These are phyloP conservation scores for Atrina japonica DNA, from an alignment of 2,888 invertebrate species.

Conservation along the genomic window DNA sequence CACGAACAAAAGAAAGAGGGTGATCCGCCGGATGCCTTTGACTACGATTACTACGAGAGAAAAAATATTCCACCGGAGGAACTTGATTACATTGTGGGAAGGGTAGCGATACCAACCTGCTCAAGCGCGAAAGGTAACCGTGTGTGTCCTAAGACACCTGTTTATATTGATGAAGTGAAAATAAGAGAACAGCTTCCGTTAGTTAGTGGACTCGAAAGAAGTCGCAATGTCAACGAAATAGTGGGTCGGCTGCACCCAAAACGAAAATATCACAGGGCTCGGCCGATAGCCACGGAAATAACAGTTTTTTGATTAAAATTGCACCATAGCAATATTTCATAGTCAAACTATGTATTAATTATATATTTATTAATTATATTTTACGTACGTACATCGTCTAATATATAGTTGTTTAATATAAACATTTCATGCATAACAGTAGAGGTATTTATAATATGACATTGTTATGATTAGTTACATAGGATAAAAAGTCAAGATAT, in stretches of 20 bases:
- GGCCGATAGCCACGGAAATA: conserved; percentile 14
- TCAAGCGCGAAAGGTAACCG: conserved; percentile 41
- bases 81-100: conserved; percentile 55
- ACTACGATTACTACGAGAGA: conserved; percentile 55
- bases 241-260: conserved; percentile 52
- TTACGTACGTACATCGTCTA: no score
- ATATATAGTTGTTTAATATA: no score
- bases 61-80: conserved; percentile 58
- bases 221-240: conserved; percentile 58
- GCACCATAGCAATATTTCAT: no score
- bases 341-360: no score
- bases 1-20: conserved; percentile 51
- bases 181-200: conserved; percentile 57
- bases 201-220: conserved; percentile 56
- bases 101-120: conserved; percentile 50
- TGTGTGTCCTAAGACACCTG: conserved; percentile 47
- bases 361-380: no score
- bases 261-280: conserved; percentile 23
- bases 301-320: neutral
- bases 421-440: no score
- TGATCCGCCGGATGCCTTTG: conserved; percentile 51
- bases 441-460: no score
- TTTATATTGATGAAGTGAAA: conserved; percentile 57
- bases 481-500: no score
- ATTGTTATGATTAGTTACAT: no score